phyloP scores from a whole-genome alignment of 64 coral and sea anemone species.

The Montipora foliosa region DNA sequence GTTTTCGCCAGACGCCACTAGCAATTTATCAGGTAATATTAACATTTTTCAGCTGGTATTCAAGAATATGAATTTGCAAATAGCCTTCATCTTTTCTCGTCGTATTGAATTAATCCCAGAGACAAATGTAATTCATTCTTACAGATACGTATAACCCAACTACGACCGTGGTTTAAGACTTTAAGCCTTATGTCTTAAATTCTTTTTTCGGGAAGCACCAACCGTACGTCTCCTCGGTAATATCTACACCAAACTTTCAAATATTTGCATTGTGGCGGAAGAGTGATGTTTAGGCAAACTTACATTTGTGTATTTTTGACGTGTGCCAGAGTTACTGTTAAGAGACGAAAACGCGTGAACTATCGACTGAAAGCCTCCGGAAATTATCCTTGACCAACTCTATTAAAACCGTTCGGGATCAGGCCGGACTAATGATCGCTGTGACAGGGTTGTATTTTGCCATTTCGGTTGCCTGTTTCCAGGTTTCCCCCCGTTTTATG shows the following conservation, averaged over 20 bases:
- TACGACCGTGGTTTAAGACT: too few species aligned
- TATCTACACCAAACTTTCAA: neutral
- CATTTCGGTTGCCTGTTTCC: too few species aligned
- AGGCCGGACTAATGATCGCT: neutral
- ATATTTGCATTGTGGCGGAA: neutral
- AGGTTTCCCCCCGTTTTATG: too few species aligned
- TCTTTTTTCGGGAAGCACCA: neutral
- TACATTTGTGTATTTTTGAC: neutral
- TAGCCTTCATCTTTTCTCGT: too few species aligned
- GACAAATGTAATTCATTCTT: too few species aligned
- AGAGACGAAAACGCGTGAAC: neutral
- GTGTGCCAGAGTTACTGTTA: neutral
- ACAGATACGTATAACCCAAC: too few species aligned
- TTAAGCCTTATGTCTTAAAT: too few species aligned
- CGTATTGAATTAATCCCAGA: too few species aligned
- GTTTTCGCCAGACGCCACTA: neutral
- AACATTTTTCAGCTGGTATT: neutral
- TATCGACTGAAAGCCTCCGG: neutral
- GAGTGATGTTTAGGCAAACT: neutral
- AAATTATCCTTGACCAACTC: neutral
- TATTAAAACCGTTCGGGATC: neutral
- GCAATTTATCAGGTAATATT: slow-evolving; percentile 17
- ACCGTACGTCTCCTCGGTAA: neutral
- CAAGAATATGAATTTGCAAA: too few species aligned
- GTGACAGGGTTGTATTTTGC: neutral